Evolutionary conservation across 2,888 invertebrate genomes (phyloP), one percentile per base, ranked within the genome.

Genomic region (Pedicia rivosa): DNA sequence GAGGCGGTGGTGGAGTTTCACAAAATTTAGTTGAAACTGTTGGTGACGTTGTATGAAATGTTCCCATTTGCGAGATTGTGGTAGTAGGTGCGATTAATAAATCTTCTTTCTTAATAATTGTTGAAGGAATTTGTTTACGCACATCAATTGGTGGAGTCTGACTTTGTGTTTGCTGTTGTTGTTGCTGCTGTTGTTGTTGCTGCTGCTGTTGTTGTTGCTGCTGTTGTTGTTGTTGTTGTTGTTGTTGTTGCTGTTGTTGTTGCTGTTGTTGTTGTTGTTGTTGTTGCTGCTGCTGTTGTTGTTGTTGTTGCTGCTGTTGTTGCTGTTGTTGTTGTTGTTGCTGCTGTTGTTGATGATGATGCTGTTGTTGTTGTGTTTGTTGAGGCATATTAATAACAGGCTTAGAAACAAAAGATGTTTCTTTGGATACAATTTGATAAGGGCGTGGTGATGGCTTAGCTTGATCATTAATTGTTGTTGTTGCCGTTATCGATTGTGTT

Each of bases 331-430:
- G 20, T 31, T 39, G 42, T 2, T 40, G 41, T 27, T 42, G 46
- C 42, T 39, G 43, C 35, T 44, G 40, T n/a, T n/a, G n/a, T n/a
- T n/a, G n/a, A n/a, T n/a, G n/a, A n/a, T n/a, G n/a, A n/a, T n/a
- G n/a, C n/a, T 42, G 42, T 14, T 45, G 43, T 3, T 49, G 35
- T 38, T 41, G 20, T 44, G 44, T 33, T 40, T 43, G 13, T 41
- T 36, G 27, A 42, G 38, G n/a, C n/a, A n/a, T 15, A 42, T 35
- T 19, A 39, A 26, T 13, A 5, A 41, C 30, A 50, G 67, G 64
- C 44, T 64, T 65, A 1, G 68, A 74, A 48, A 70, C 64, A 48
- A 70, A 70, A 3, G 70, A 68, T 2, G 70, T 68, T 52, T 70
- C 68, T 45, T 68, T 55, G 10, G 63, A 59, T 36, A 72, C 63